Percentiles rank a stretch among this genome's conserved stretches.
phyloP scores from a whole-genome alignment of 2,113 vertebrate species.

The Turnix velox region DNA sequence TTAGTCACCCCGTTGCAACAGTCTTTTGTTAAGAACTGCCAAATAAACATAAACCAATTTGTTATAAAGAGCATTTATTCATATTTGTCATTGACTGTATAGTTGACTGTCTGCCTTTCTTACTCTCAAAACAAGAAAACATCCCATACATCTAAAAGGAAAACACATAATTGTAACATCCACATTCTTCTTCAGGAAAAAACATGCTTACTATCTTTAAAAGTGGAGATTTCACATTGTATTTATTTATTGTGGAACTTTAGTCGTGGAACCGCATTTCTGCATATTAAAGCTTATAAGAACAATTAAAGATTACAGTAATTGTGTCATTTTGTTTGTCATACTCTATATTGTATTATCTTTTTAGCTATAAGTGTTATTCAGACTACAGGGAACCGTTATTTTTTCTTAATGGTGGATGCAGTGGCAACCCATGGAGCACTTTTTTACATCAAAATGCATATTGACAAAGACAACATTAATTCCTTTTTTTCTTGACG shows the following conservation, averaged over 20 bases:
- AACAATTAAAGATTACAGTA: neutral
- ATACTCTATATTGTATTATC: neutral
- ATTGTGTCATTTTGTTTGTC: neutral
- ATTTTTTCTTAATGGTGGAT: neutral
- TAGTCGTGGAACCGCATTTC: neutral
- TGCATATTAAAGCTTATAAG: neutral
- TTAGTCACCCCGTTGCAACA: neutral
- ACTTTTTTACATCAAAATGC: neutral
- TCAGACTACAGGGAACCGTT: neutral
- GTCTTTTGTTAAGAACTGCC: neutral
- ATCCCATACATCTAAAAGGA: neutral
- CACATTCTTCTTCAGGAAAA: neutral
- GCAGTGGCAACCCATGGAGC: neutral
- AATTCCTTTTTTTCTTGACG: neutral
- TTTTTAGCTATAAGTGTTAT: neutral
- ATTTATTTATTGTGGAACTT: neutral
- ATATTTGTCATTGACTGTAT: fast-evolving
- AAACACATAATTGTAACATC: neutral
- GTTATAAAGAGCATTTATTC: neutral
- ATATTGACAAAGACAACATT: neutral
- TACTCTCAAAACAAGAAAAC: neutral
- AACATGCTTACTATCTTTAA: neutral
- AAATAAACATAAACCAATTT: neutral
- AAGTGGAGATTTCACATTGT: neutral
- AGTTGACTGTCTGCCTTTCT: neutral